A percentile compares a stretch with the other conserved stretches of the same genome.
Evolutionary conservation across 2,113 vertebrate genomes (phyloP).

Genomic region (Peromyscus californicus): DNA sequence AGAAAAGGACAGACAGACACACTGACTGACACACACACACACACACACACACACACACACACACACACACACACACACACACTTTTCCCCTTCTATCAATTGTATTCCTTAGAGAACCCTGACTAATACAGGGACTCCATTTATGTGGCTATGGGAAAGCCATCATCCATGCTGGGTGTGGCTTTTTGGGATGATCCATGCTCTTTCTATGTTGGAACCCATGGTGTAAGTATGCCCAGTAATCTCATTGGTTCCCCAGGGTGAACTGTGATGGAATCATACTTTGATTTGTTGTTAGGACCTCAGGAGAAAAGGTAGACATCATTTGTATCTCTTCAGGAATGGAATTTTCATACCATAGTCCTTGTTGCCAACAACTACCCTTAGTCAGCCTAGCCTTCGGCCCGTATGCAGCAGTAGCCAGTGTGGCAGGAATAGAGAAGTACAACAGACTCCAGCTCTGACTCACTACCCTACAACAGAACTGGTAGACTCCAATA

Average conservation of each 20-base stretch:
- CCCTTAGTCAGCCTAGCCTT: neutral
- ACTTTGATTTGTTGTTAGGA: neutral
- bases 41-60: too few relatives aligned
- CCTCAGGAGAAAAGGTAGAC: neutral
- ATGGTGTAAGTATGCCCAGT: neutral
- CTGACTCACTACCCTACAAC: too few relatives aligned
- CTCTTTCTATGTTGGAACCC: neutral
- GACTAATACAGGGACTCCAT: neutral
- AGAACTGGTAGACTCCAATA: neutral
- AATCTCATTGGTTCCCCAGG: neutral
- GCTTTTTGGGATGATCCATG: neutral
- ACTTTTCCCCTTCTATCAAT: neutral
- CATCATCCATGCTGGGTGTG: too few relatives aligned
- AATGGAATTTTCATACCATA: neutral
- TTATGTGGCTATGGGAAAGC: neutral
- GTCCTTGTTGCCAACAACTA: neutral
- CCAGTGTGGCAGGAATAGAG: neutral
- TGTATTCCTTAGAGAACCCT: neutral
- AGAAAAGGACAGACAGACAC: neutral
- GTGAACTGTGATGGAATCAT: neutral
- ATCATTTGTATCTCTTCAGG: neutral
- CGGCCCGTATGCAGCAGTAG: neutral
- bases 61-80: neutral
- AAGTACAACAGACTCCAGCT: neutral
- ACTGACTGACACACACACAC: neutral